Evolutionary conservation across 2,888 invertebrate species (phyloP).

Genomic region (Taphrorychus bicolor): DNA sequence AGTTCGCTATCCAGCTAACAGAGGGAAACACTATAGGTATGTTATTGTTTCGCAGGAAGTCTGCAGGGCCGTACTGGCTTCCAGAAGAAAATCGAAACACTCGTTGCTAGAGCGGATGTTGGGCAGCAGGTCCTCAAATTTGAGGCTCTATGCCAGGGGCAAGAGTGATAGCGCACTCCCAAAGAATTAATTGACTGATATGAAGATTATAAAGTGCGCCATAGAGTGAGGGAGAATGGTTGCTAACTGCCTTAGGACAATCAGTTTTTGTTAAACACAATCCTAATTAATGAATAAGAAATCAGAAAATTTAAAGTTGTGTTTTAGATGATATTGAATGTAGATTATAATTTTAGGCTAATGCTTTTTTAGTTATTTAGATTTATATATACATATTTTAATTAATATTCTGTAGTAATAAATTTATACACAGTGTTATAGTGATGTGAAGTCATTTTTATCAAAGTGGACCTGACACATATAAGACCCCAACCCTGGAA

Average conservation of each 20-base stretch:
- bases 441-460: too few species aligned
- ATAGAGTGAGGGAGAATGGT: too few species aligned
- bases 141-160: slow-evolving; percentile 79
- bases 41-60: slow-evolving; percentile 70
- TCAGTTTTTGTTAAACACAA: too few species aligned
- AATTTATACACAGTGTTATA: too few species aligned
- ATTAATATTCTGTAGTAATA: too few species aligned
- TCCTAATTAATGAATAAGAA: too few species aligned
- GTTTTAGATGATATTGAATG: too few species aligned
- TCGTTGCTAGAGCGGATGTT: slow-evolving; percentile 84
- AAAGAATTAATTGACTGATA: slow-evolving; percentile 73
- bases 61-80: slow-evolving; percentile 80
- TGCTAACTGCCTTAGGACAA: too few species aligned
- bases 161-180: slow-evolving; percentile 90
- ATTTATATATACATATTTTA: too few species aligned
- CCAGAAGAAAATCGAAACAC: slow-evolving; percentile 83
- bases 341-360: too few species aligned
- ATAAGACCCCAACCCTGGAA: background rate
- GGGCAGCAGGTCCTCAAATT: slow-evolving; percentile 73
- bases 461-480: background rate
- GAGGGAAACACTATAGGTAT: background rate
- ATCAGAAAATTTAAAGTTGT: too few species aligned
- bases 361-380: too few species aligned
- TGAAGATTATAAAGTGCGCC: background rate
- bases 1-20: background rate